These are phyloP conservation scores for Dioctria linearis DNA, from an alignment of 2,888 invertebrate species.

Conservation along the genomic window DNA sequence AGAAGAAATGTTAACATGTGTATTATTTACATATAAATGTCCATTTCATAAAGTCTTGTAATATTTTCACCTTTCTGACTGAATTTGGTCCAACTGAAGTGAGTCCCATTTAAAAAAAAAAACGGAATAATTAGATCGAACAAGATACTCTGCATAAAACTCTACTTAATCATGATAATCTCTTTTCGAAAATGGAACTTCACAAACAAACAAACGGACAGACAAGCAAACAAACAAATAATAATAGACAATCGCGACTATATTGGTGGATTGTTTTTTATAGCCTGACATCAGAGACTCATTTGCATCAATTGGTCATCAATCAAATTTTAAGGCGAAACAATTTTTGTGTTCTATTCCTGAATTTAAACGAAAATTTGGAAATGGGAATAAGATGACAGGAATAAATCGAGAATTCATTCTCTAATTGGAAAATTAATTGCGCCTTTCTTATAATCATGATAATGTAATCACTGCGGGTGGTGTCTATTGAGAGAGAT, in stretches of 20 bases:
- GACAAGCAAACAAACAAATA: no score
- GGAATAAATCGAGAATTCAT: slow-evolving; percentile 37
- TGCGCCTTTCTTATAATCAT: slow-evolving; percentile 6
- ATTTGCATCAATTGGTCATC: slow-evolving; percentile 51
- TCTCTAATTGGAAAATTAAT: slow-evolving; percentile 51
- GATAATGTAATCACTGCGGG: slow-evolving; percentile 29
- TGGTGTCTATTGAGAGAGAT: not conserved
- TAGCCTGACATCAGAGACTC: slow-evolving; percentile 8
- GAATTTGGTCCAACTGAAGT: not conserved
- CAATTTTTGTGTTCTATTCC: slow-evolving; percentile 29
- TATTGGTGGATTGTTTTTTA: slow-evolving; percentile 33
- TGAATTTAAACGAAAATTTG: slow-evolving; percentile 15
- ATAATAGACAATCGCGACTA: slow-evolving; percentile 33
- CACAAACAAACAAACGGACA: slow-evolving; percentile 2
- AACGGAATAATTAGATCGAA: slow-evolving; percentile 43
- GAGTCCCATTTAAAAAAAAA: not conserved
- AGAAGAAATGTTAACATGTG: slow-evolving; percentile 23
- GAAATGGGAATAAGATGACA: slow-evolving; percentile 39
- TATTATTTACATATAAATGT: slow-evolving; percentile 32
- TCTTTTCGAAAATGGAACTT: slow-evolving; percentile 39
- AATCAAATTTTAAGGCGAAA: slow-evolving; percentile 44
- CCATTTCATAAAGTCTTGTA: slow-evolving; percentile 32
- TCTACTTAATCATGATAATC: slow-evolving; percentile 53
- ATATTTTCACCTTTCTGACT: slow-evolving; percentile 4
- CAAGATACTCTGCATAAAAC: slow-evolving; percentile 51